Evolutionary conservation across 2,113 vertebrate species (phyloP).

Genomic region (Sporophila hypoxantha): DNA sequence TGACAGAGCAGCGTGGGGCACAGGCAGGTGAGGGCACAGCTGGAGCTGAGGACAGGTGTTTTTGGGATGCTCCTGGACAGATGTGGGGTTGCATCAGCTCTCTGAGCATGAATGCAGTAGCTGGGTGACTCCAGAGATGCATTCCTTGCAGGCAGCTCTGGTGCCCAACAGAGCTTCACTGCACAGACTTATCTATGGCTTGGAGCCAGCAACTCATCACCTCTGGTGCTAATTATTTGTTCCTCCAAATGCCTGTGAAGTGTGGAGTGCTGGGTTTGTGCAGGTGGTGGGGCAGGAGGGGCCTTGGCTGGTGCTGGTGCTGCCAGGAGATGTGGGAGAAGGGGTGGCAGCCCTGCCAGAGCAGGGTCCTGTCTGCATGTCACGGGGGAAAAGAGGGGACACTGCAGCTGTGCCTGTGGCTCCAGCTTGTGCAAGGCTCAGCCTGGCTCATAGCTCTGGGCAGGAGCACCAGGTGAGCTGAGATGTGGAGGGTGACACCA

Average conservation of each 20-base stretch:
- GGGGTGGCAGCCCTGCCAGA: not conserved
- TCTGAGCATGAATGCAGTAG: not conserved
- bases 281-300: not conserved
- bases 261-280: not conserved
- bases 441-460: accelerated
- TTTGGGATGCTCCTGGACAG: not conserved
- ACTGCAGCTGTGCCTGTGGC: accelerated
- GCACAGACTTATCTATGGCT: accelerated
- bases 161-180: accelerated
- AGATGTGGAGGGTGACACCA: not conserved
- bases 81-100: not conserved
- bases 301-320: not conserved
- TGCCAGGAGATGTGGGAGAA: not conserved
- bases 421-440: not conserved
- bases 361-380: accelerated
- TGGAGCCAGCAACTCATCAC: accelerated
- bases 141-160: not conserved
- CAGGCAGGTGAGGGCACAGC: not conserved
- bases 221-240: not conserved
- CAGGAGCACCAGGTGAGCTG: not conserved
- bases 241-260: not conserved
- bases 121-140: not conserved
- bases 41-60: not conserved
- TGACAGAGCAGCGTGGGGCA: not conserved
- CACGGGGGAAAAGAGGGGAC: not conserved